phyloP scores from a whole-genome alignment of 2,888 invertebrate genomes.

The Troilus luridus region DNA sequence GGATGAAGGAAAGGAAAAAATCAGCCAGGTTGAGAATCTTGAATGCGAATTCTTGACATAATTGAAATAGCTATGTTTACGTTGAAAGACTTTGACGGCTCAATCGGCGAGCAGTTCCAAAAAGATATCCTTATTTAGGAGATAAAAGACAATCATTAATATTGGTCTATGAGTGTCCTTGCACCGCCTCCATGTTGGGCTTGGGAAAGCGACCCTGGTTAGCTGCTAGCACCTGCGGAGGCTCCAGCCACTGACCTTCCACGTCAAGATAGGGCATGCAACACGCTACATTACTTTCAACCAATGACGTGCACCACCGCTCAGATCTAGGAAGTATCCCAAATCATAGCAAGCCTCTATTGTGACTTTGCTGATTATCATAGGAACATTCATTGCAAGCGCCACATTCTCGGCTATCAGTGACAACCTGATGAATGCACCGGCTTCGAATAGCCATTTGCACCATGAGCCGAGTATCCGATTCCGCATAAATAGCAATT shows the following conservation, averaged over 20 bases:
- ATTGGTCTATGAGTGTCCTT: background rate
- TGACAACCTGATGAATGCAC: constrained; percentile 3
- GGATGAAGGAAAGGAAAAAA: too few relatives aligned
- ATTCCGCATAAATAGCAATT: background rate
- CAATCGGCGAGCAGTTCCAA: background rate
- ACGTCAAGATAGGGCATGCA: background rate
- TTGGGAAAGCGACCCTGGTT: constrained; percentile 4
- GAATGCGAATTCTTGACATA: background rate
- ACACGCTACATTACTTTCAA: constrained; percentile 17
- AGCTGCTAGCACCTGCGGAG: constrained; percentile 10
- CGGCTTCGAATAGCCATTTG: background rate
- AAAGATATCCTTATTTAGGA: background rate
- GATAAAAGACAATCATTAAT: constrained; percentile 26
- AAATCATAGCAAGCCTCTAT: constrained; percentile 31
- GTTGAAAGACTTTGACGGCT: background rate
- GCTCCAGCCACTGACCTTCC: background rate
- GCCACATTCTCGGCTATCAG: background rate
- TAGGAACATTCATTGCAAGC: background rate
- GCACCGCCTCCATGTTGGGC: constrained; percentile 15
- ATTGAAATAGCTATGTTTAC: background rate
- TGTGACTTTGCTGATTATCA: constrained; percentile 25
- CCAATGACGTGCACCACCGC: background rate
- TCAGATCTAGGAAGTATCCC: constrained; percentile 14
- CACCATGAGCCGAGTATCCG: background rate
- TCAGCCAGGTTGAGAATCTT: too few relatives aligned